phyloP scores from a whole-genome alignment of 2,888 invertebrate species.

The Aromia moschata region DNA sequence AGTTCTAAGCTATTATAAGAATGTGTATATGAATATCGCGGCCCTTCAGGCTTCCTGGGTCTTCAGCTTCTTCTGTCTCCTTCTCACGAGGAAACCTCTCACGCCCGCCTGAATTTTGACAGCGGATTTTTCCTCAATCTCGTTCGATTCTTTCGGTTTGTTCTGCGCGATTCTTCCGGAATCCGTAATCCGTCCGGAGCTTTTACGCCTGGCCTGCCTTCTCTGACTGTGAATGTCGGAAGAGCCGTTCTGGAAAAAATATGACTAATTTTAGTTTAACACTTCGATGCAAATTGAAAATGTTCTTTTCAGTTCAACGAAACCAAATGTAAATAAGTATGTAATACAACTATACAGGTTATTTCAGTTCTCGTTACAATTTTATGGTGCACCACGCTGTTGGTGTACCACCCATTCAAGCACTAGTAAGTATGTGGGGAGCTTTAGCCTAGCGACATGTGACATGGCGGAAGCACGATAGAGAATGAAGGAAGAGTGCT shows the following conservation, averaged over 20 bases:
- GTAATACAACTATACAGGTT: not conserved
- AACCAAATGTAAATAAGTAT: not conserved
- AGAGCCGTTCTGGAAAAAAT: slow-evolving; percentile 51
- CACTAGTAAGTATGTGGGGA: no score
- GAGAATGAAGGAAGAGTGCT: no score
- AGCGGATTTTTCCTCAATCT: slow-evolving; percentile 62
- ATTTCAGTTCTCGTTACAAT: no score
- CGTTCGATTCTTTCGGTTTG: slow-evolving; percentile 39
- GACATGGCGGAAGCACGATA: no score
- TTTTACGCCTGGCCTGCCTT: slow-evolving; percentile 52
- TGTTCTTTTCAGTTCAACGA: no score
- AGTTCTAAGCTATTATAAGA: slow-evolving; percentile 14
- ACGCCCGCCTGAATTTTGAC: slow-evolving; percentile 69
- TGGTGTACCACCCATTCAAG: no score
- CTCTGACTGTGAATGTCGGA: slow-evolving; percentile 46
- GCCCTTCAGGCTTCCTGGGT: slow-evolving; percentile 6
- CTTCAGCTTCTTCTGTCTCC: slow-evolving; percentile 61
- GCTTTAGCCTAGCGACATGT: no score
- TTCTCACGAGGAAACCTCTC: slow-evolving; percentile 66
- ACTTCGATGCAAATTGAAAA: no score
- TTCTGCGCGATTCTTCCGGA: slow-evolving; percentile 32
- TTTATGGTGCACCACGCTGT: no score
- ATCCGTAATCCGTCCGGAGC: slow-evolving; percentile 42
- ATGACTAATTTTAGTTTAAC: no score
- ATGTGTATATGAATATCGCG: slow-evolving; percentile 11